These are phyloP conservation scores for Zaprionus capensis DNA, from an alignment of 1,140 invertebrate genomes.

Conservation along the genomic window DNA sequence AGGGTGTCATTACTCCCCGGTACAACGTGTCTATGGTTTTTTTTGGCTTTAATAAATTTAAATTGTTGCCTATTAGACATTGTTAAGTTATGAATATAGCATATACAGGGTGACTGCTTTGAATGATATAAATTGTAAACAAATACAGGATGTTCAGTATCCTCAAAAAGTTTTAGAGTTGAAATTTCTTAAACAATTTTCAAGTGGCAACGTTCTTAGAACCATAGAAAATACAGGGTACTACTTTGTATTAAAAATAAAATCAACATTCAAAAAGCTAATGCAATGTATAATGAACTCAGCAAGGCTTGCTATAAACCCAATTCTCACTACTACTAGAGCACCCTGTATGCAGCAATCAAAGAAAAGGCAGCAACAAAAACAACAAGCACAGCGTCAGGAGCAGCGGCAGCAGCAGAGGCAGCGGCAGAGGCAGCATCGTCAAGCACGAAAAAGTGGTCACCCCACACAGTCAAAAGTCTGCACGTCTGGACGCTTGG, in stretches of 20 bases:
- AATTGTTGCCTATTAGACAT: slow-evolving; percentile 22
- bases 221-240: not conserved
- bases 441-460: slow-evolving; percentile 78
- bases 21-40: slow-evolving; percentile 4
- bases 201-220: not conserved
- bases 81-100: slow-evolving; percentile 20
- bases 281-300: no score
- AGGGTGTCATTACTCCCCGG: not conserved
- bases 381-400: slow-evolving; percentile 37
- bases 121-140: not conserved
- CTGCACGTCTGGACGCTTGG: slow-evolving; percentile 71
- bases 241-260: not conserved
- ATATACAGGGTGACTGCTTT: slow-evolving; percentile 27
- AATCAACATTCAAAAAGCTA: not conserved
- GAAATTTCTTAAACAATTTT: rapidly evolving
- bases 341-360: slow-evolving; percentile 75
- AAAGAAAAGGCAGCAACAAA: slow-evolving; percentile 64
- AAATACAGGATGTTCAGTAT: slow-evolving; percentile 24
- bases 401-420: slow-evolving; percentile 23
- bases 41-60: slow-evolving; percentile 34
- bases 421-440: slow-evolving; percentile 42
- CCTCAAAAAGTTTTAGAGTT: not conserved
- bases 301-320: not conserved
- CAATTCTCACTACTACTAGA: not conserved
- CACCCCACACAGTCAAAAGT: slow-evolving; percentile 79